These are phyloP conservation scores for Hozukius guyotensis DNA, from an alignment of 2,797 vertebrate species.

Conservation along the genomic window DNA sequence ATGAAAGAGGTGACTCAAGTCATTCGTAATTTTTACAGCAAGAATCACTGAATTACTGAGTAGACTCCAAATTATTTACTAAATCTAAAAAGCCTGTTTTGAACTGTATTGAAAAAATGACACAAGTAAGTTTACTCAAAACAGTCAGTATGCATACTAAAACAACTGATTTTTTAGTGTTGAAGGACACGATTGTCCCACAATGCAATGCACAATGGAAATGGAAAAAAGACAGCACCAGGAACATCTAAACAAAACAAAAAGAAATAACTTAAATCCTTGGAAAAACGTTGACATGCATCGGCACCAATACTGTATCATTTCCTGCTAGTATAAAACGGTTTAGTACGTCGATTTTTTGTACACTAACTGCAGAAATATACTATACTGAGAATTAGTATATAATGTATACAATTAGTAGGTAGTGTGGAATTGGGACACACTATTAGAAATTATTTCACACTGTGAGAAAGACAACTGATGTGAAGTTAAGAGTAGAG, in stretches of 20 bases:
- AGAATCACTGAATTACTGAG: not conserved
- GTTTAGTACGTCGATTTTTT: not conserved
- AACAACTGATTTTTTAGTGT: not conserved
- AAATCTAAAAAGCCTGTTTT: not conserved
- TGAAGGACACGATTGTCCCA: not conserved
- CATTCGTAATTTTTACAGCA: not conserved
- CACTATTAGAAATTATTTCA: not conserved
- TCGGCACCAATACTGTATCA: not conserved
- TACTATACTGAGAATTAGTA: not conserved
- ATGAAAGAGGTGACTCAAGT: not conserved
- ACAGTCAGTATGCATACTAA: not conserved
- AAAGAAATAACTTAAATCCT: not conserved
- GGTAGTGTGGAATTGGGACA: not conserved
- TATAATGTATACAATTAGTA: not conserved
- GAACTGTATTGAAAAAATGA: not conserved
- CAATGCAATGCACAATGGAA: not conserved
- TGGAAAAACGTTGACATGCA: not conserved
- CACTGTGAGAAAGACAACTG: not conserved
- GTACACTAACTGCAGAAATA: not conserved
- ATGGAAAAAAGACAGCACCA: not conserved
- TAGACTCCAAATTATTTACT: not conserved
- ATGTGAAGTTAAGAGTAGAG: conserved; percentile 39
- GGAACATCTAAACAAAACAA: not conserved
- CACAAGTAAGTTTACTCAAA: not conserved
- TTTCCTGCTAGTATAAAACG: not conserved